Percentiles rank a stretch among this genome's conserved stretches.
Evolutionary conservation across 2,797 vertebrate genomes (phyloP).

Genomic region (Dallia pectoralis): DNA sequence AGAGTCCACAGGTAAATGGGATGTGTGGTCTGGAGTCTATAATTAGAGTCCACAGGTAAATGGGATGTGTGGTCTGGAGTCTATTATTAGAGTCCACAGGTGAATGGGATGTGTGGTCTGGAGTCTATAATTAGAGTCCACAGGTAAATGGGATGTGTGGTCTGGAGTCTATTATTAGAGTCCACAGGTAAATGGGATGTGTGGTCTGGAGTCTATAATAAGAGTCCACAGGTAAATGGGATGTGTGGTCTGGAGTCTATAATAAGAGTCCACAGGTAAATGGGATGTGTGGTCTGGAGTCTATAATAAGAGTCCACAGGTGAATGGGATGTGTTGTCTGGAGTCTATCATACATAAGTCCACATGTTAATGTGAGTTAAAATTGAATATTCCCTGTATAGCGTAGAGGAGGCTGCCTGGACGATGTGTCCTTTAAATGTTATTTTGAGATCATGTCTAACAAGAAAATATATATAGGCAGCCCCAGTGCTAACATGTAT

Average conservation of each 20-base stretch:
- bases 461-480: constrained; percentile 28
- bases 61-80: constrained; percentile 20
- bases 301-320: constrained; percentile 37
- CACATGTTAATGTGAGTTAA: constrained; percentile 18
- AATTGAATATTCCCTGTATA: neutral
- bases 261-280: constrained; percentile 27
- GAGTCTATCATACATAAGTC: constrained; percentile 44
- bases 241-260: constrained; percentile 34
- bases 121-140: constrained; percentile 41
- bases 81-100: constrained; percentile 37
- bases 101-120: neutral
- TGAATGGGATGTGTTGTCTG: neutral
- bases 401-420: neutral
- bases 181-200: constrained; percentile 11
- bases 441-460: constrained; percentile 29
- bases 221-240: constrained; percentile 15
- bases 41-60: constrained; percentile 27
- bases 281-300: constrained; percentile 20
- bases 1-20: constrained; percentile 15
- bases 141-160: constrained; percentile 12
- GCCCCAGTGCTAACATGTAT: constrained; percentile 33
- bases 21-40: constrained; percentile 34
- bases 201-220: constrained; percentile 40
- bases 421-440: constrained; percentile 16
- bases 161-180: constrained; percentile 42